These are phyloP conservation scores for Fabriciana adippe DNA, from an alignment of 2,888 invertebrate species.

Conservation along the genomic window DNA sequence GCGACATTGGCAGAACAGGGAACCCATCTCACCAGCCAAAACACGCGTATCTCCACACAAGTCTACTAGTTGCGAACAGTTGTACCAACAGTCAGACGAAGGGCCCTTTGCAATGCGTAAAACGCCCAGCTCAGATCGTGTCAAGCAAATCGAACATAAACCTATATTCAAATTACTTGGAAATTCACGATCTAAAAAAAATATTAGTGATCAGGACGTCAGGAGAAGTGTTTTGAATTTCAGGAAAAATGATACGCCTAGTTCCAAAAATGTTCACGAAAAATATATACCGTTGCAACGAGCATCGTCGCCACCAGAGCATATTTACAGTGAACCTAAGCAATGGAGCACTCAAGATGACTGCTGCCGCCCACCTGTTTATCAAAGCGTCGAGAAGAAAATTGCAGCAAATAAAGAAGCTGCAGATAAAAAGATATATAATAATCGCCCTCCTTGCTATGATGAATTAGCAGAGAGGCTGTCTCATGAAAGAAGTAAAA, in stretches of 20 bases:
- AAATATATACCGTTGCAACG: constrained; percentile 74
- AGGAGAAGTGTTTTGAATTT: constrained; percentile 74
- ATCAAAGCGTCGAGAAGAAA: constrained; percentile 75
- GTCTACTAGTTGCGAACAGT: constrained; percentile 78
- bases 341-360: constrained; percentile 69
- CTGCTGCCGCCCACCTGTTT: constrained; percentile 72
- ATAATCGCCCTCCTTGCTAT: constrained; percentile 73
- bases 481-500: constrained; percentile 77
- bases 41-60: constrained; percentile 66
- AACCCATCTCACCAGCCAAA: constrained; percentile 69
- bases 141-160: constrained; percentile 70
- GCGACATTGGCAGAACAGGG: constrained; percentile 79
- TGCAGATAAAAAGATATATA: constrained; percentile 67
- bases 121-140: constrained; percentile 77
- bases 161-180: constrained; percentile 74
- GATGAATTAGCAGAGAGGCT: constrained; percentile 72
- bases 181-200: constrained; percentile 70
- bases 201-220: constrained; percentile 63
- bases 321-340: constrained; percentile 73
- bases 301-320: constrained; percentile 63
- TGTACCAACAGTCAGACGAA: constrained; percentile 71
- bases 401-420: constrained; percentile 60
- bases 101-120: constrained; percentile 69
- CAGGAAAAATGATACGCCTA: constrained; percentile 62
- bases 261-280: constrained; percentile 70